Percentiles rank a stretch among this genome's conserved stretches.
phyloP scores from a whole-genome alignment of 2,797 vertebrate species.

The Adelosebastes latens region DNA sequence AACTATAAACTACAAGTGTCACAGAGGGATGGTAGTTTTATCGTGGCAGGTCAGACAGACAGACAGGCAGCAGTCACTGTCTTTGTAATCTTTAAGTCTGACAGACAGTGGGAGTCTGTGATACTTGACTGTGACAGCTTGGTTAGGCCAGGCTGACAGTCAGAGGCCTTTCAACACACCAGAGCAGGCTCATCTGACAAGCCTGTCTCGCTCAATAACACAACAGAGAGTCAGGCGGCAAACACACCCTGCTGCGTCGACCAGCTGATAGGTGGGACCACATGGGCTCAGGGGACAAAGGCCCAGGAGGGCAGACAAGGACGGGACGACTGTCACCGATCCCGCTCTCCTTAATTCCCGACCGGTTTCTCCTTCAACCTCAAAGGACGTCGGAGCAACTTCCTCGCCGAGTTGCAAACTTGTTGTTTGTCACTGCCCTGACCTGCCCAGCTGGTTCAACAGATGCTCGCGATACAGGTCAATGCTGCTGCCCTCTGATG shows the following conservation, averaged over 20 bases:
- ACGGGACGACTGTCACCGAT: conserved; percentile 70
- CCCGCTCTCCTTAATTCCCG: conserved; percentile 38
- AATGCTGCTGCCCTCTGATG: conserved; percentile 12
- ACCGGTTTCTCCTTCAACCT: conserved; percentile 57
- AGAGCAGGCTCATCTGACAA: conserved; percentile 64
- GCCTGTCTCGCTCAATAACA: conserved; percentile 65
- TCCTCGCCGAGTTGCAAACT: conserved; percentile 21
- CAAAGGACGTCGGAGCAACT: conserved; percentile 45
- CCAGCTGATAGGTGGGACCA: conserved; percentile 53
- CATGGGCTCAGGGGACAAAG: conserved; percentile 40
- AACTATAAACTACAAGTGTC: conserved; percentile 14
- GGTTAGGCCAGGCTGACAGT: conserved; percentile 66
- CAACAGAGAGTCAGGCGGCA: conserved; percentile 49
- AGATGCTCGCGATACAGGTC: conserved; percentile 64
- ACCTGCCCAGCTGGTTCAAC: conserved; percentile 61
- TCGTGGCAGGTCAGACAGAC: conserved; percentile 25
- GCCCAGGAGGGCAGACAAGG: conserved; percentile 70
- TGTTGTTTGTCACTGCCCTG: conserved; percentile 40
- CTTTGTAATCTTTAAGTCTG: conserved; percentile 48
- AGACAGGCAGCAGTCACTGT: conserved; percentile 54
- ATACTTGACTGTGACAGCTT: conserved; percentile 67
- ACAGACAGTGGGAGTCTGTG: conserved; percentile 62
- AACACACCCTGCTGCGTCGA: conserved; percentile 55
- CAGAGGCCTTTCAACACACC: conserved; percentile 56
- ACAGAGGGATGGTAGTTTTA: not conserved